phyloP scores from a whole-genome alignment of 1,140 invertebrate genomes.

The Drosophila virilis region DNA sequence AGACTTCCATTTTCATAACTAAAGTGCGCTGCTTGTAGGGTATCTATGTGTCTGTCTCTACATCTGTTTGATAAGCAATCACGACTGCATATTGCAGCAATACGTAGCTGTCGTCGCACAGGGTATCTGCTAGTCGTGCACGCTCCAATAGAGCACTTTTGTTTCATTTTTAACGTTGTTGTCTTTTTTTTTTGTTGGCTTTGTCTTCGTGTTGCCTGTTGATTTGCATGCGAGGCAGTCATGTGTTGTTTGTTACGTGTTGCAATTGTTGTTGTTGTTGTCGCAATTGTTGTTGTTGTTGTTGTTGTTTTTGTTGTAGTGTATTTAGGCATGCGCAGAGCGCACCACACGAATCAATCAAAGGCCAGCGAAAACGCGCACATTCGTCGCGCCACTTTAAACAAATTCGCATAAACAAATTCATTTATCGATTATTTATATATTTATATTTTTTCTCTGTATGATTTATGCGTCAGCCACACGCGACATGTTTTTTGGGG shows the following conservation, averaged over 20 bases:
- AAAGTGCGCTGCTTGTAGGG: too few species aligned
- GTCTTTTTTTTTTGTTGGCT: slow-evolving; percentile 33
- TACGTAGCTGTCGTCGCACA: not conserved
- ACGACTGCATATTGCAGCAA: too few species aligned
- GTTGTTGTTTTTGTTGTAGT: slow-evolving; percentile 49
- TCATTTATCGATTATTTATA: slow-evolving; percentile 68
- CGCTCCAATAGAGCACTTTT: not conserved
- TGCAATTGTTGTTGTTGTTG: slow-evolving; percentile 39
- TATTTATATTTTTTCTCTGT: slow-evolving; percentile 53
- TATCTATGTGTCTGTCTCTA: too few species aligned
- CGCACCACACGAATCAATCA: slow-evolving; percentile 73
- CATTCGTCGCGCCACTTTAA: slow-evolving; percentile 75
- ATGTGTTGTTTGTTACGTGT: slow-evolving; percentile 17
- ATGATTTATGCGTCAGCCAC: slow-evolving; percentile 80
- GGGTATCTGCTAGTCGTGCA: not conserved
- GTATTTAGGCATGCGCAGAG: slow-evolving; percentile 54
- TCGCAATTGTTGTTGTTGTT: slow-evolving; percentile 50
- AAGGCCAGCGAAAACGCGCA: slow-evolving; percentile 23
- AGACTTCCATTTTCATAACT: too few species aligned
- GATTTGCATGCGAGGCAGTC: slow-evolving; percentile 71
- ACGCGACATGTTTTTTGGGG: slow-evolving; percentile 57
- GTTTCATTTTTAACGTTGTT: not conserved
- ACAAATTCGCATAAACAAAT: slow-evolving; percentile 78
- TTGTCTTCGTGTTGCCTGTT: slow-evolving; percentile 39
- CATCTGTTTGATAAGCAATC: too few species aligned